Evolutionary conservation across 2,797 vertebrate genomes (phyloP), one percentile per base, ranked within the genome.

Genomic region (Esox masquinongy): DNA sequence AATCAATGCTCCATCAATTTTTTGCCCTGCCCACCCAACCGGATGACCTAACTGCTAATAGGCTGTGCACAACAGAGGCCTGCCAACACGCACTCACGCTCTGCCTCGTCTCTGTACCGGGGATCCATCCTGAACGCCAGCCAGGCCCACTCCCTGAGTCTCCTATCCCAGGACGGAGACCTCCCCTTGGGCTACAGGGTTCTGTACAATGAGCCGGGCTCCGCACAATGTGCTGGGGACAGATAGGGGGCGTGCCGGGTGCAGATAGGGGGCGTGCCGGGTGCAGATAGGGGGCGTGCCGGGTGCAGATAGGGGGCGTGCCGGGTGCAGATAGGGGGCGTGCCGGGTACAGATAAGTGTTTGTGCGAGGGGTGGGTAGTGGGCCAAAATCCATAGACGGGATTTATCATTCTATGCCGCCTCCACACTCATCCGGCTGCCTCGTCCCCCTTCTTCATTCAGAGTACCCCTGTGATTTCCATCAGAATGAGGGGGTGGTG

Each of bases 401-500:
- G 29, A 31, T 31, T 1, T 31, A 31, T 31, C 29, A 31, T 31
- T 31, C 29, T 31, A 31, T 31, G 29, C 29, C 29, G 29, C 1
- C 29, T 31, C 29, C 29, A 63, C 68, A 63, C 74, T 36, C 82
- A 63, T 31, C 17, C 74, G 83, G 29, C 29, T 31, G 29, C 29
- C 29, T 31, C n/a, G n/a, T n/a, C n/a, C n/a, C 82, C 88, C 83
- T 77, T 83, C 19, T 79, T 89, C 82, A 93, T 88, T 87, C 66
- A 81, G 91, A 86, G 91, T 71, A 70, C 72, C 89, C 59, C 66
- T 83, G 86, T 72, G 50, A 94, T 92, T 90, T 91, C 92, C 93
- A 94, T 95, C 87, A 85, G 74, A 95, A 95, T 82, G 5, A 4
- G 39, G 39, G 77, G 82, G 61, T 5, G 19, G 77, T 56, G 79